phyloP scores from a whole-genome alignment of 2,888 invertebrate species.

The Eumerus sabulonum region DNA sequence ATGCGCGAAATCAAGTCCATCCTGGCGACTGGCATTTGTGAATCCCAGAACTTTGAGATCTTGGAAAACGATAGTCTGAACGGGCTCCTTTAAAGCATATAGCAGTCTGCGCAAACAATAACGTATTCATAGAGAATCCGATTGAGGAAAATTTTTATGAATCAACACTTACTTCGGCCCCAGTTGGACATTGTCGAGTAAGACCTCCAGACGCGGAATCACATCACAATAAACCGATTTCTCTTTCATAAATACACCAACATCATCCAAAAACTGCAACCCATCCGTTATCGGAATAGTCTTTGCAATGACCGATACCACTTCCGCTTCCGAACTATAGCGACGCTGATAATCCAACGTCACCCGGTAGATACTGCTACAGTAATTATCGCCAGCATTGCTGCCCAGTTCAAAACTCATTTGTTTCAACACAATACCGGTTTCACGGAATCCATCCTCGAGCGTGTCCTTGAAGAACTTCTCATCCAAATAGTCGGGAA shows the following conservation, averaged over 20 bases:
- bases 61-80: constrained; percentile 79
- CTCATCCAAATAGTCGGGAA: constrained; percentile 73
- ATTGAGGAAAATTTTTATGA: too few relatives aligned
- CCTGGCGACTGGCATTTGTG: constrained; percentile 79
- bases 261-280: constrained; percentile 76
- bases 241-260: constrained; percentile 79
- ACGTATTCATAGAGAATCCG: background rate
- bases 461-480: constrained; percentile 74
- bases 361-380: constrained; percentile 75
- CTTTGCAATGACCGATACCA: constrained; percentile 74
- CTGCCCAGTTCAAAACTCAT: constrained; percentile 74
- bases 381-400: constrained; percentile 76
- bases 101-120: background rate
- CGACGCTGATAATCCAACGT: constrained; percentile 69
- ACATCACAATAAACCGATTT: constrained; percentile 76
- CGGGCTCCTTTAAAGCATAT: constrained; percentile 70
- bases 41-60: constrained; percentile 80
- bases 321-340: background rate
- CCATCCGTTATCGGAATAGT: constrained; percentile 74
- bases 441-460: constrained; percentile 73
- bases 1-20: constrained; percentile 81
- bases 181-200: constrained; percentile 73
- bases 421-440: constrained; percentile 70
- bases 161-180: constrained; percentile 73
- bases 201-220: constrained; percentile 77